phyloP scores from a whole-genome alignment of 2,113 vertebrate genomes.

The Chelonoidis abingdonii region DNA sequence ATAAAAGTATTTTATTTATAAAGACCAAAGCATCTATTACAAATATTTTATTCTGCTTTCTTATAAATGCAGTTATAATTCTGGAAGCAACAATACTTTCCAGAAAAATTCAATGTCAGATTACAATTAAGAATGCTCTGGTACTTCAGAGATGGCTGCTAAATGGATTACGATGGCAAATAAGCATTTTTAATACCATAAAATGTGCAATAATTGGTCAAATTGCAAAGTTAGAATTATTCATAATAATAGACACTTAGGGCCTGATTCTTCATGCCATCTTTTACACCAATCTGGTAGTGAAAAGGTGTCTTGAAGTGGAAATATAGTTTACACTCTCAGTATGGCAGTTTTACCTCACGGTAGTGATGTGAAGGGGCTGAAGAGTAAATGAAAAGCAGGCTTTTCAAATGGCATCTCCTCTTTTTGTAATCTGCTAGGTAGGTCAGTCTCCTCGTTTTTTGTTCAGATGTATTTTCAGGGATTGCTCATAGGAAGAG shows the following conservation, averaged over 20 bases:
- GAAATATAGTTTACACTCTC: neutral
- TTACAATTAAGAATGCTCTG: neutral
- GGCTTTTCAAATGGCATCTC: neutral
- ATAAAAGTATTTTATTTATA: constrained; percentile 1
- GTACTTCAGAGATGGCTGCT: neutral
- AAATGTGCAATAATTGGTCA: rapidly evolving
- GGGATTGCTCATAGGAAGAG: neutral
- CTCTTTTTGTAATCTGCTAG: neutral
- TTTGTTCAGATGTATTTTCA: neutral
- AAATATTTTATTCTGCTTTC: neutral
- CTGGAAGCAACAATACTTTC: neutral
- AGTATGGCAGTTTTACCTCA: neutral
- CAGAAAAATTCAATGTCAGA: neutral
- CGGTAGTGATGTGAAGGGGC: neutral
- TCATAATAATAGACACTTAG: rapidly evolving
- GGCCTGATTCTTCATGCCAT: neutral
- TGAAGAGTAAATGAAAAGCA: rapidly evolving
- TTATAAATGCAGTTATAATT: neutral
- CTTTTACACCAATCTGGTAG: neutral
- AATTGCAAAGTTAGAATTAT: neutral
- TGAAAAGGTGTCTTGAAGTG: neutral
- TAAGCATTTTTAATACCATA: neutral
- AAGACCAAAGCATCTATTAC: neutral
- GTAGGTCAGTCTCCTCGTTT: neutral
- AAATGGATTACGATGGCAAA: neutral